Evolutionary conservation across 2,888 invertebrate species (phyloP).

Genomic region (Uropetala carovei): DNA sequence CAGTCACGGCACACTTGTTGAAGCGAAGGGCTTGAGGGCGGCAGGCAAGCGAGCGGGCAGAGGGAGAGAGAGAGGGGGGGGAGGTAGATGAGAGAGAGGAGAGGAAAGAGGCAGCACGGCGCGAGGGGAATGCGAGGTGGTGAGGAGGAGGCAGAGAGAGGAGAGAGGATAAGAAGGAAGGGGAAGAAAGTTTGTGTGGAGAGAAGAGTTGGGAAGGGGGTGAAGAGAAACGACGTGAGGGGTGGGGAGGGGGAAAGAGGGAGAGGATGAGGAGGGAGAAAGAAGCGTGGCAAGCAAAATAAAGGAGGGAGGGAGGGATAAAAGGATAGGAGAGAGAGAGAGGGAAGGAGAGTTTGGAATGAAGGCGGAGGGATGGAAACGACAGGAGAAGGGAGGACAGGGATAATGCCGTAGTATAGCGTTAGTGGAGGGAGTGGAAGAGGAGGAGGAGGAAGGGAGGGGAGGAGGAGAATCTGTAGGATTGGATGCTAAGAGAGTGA

Average conservation of each 20-base stretch:
- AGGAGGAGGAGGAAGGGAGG: slow-evolving; percentile 30
- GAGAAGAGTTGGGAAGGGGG: not conserved
- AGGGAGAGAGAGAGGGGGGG: not conserved
- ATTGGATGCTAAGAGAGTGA: slow-evolving; percentile 33
- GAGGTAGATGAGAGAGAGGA: not conserved
- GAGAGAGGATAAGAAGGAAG: not conserved
- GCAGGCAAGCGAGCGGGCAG: not conserved
- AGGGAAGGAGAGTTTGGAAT: slow-evolving; percentile 14
- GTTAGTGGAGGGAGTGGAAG: not conserved
- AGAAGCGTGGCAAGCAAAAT: slow-evolving; percentile 32
- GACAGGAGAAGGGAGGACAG: not conserved
- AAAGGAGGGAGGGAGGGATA: not conserved
- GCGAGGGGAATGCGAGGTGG: not conserved
- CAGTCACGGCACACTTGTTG: slow-evolving; percentile 62
- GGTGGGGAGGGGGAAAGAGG: not conserved
- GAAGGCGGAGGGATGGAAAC: not conserved
- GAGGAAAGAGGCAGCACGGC: not conserved
- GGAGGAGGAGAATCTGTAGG: not conserved
- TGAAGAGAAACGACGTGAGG: slow-evolving; percentile 7
- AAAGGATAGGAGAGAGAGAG: not conserved
- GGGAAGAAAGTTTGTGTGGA: not conserved
- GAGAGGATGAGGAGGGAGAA: not conserved
- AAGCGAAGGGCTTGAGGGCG: slow-evolving; percentile 8
- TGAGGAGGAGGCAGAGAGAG: not conserved
- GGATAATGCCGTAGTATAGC: slow-evolving; percentile 28